phyloP scores from a whole-genome alignment of 2,888 invertebrate species.

The Sicus ferrugineus region DNA sequence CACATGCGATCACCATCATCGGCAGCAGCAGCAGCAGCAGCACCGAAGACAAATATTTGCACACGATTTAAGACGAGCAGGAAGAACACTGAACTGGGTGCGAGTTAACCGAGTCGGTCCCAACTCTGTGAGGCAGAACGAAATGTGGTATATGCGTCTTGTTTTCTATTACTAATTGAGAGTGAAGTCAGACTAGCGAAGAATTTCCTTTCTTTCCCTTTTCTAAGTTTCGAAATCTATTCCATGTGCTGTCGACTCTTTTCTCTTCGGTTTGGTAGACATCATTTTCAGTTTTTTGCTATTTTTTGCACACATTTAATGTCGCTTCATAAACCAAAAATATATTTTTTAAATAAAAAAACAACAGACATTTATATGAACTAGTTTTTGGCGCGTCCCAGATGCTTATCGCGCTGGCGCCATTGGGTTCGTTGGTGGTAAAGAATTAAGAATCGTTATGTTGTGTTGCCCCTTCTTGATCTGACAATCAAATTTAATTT shows the following conservation, averaged over 20 bases:
- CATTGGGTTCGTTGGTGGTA: not conserved
- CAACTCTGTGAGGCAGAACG: not conserved
- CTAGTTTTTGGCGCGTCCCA: conserved; percentile 6
- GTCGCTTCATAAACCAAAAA: not conserved
- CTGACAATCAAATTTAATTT: conserved; percentile 23
- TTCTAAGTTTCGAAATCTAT: not conserved
- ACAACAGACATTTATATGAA: not conserved
- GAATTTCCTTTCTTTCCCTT: not conserved
- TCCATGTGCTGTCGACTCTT: no score
- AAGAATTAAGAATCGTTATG: not conserved
- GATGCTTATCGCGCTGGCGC: conserved; percentile 6
- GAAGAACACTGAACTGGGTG: not conserved
- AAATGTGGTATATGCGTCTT: not conserved
- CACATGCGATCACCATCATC: conserved; percentile 14
- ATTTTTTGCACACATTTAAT: not conserved
- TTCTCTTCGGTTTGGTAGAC: not conserved
- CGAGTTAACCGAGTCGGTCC: no score
- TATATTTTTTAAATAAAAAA: not conserved
- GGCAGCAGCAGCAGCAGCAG: no score
- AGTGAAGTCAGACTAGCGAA: not conserved
- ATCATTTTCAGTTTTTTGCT: not conserved
- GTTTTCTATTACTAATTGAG: not conserved
- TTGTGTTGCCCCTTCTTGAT: conserved; percentile 21
- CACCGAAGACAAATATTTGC: conserved; percentile 19
- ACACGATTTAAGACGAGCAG: not conserved